These are phyloP conservation scores for Leucoraja ocellata DNA, from an alignment of 2,797 vertebrate species.

Conservation along the genomic window DNA sequence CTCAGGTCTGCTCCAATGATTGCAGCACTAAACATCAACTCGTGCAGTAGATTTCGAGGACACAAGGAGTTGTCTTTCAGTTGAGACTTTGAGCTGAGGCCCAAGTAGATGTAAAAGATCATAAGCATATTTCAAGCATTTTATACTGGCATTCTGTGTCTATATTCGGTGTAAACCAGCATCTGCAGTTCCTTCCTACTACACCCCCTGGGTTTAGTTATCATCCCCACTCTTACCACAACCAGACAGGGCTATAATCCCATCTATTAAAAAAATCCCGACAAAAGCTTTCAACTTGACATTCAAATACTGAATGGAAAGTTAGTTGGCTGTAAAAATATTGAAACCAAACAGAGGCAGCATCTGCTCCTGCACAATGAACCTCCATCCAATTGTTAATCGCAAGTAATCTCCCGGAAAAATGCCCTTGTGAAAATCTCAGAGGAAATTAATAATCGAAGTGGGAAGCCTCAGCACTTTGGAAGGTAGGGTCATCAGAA, in stretches of 20 bases:
- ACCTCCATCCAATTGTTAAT: background rate
- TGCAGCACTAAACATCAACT: background rate
- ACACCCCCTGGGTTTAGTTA: background rate
- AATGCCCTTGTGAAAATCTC: background rate
- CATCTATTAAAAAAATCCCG: background rate
- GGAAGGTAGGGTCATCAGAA: background rate
- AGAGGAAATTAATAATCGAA: slow-evolving; percentile 18
- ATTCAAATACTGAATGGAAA: background rate
- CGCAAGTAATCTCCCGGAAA: background rate
- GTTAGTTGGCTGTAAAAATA: background rate
- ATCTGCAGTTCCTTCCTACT: too few species aligned
- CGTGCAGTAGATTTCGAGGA: background rate
- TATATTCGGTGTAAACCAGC: too few species aligned
- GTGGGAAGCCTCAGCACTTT: background rate
- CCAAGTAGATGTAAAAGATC: background rate
- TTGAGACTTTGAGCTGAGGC: background rate
- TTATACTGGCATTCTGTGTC: too few species aligned
- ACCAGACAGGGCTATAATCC: background rate
- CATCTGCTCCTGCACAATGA: background rate
- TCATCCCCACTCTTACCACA: background rate
- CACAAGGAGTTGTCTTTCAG: background rate
- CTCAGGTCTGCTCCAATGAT: background rate
- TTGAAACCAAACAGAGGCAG: background rate
- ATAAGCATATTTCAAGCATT: background rate
- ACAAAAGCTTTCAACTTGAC: background rate